Conservation (phyloP, 2,797 vertebrate species). For the Peromyscus aztecus region DNA sequence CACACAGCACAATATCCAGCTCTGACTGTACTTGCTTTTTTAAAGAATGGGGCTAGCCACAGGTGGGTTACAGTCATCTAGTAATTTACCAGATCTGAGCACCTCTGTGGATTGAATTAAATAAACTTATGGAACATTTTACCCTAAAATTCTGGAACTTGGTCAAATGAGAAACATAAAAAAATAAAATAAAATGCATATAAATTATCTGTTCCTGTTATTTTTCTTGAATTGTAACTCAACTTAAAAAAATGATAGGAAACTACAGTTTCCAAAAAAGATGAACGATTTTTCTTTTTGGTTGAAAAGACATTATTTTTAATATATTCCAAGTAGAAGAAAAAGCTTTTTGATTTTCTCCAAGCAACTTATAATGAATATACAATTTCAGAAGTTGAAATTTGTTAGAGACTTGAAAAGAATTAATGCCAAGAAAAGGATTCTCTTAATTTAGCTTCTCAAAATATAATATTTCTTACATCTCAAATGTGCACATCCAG, state of each 20-base stretch:
- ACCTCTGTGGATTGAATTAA: background rate
- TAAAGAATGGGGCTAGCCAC: background rate
- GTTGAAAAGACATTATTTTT: conserved; percentile 4
- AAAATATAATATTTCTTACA: conserved; percentile 62
- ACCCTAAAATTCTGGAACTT: background rate
- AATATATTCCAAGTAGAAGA: conserved; percentile 10
- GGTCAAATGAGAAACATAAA: background rate
- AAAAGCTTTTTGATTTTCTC: conserved; percentile 56
- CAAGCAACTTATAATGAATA: conserved; percentile 77
- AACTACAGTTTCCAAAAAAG: conserved; percentile 11
- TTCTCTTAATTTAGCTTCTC: conserved; percentile 72
- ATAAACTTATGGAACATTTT: background rate
- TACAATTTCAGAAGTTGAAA: conserved; percentile 78
- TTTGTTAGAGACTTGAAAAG: conserved; percentile 38
- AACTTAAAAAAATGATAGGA: background rate
- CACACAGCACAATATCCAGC: accelerated
- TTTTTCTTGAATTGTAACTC: conserved; percentile 59
- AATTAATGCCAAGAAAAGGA: conserved; percentile 51
- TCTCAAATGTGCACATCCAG: conserved; percentile 3
- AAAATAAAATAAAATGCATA: background rate
- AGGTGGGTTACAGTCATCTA: background rate
- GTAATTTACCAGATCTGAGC: background rate
- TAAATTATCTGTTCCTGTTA: background rate
- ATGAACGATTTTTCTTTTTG: conserved; percentile 33
- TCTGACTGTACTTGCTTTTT: background rate